phyloP scores from a whole-genome alignment of 2,113 vertebrate genomes.

The Oophaga pumilio region DNA sequence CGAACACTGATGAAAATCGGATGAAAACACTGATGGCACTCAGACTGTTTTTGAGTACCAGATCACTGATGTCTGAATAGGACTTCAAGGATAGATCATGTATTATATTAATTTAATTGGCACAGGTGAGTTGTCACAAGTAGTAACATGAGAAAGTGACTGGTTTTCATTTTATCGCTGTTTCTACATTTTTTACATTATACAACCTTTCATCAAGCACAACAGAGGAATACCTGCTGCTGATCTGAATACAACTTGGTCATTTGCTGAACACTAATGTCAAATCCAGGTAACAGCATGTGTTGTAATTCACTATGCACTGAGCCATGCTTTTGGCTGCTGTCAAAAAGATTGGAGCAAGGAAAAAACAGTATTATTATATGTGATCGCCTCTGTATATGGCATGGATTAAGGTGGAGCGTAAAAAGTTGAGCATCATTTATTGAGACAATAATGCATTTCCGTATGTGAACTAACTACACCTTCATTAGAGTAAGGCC shows the following conservation, averaged over 20 bases:
- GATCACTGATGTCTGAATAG: no score
- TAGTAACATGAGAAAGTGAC: not conserved
- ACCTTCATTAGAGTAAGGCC: not conserved
- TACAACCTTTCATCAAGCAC: not conserved
- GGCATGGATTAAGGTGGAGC: not conserved
- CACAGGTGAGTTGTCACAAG: not conserved
- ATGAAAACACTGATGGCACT: no score
- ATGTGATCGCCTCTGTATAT: constrained; percentile 8
- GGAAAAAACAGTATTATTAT: not conserved
- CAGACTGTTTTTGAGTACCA: no score
- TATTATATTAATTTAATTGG: not conserved
- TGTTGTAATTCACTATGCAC: constrained; percentile 6
- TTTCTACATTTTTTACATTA: not conserved
- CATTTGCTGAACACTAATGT: constrained; percentile 21
- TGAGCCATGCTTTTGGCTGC: constrained; percentile 15
- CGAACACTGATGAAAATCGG: no score
- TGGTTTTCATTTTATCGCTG: not conserved
- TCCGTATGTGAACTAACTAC: not conserved
- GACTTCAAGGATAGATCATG: no score
- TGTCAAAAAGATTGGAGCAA: constrained; percentile 12
- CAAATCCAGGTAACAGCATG: constrained; percentile 11
- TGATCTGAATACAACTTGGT: not conserved
- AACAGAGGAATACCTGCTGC: not conserved
- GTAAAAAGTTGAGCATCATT: not conserved
- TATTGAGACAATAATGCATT: not conserved